Evolutionary conservation across 1,140 invertebrate species (phyloP).

Genomic region (Saccostrea echinata): DNA sequence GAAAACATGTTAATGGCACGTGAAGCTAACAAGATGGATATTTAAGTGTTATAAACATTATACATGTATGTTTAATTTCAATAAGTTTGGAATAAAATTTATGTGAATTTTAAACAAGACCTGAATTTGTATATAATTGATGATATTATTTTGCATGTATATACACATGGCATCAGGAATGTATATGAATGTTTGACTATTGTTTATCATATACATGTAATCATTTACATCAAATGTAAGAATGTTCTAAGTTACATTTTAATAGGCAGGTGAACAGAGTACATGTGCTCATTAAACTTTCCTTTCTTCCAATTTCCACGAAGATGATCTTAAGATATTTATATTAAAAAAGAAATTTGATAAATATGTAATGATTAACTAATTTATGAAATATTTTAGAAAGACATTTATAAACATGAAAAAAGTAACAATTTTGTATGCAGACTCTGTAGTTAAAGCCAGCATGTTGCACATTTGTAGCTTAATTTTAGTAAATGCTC

Average conservation of each 20-base stretch:
- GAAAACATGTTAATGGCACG: neutral
- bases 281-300: neutral
- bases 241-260: neutral
- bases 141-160: neutral
- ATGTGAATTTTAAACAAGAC: neutral
- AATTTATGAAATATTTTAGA: neutral
- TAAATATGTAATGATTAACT: neutral
- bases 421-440: neutral
- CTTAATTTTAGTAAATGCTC: conserved; percentile 5
- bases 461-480: neutral
- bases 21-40: neutral
- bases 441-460: neutral
- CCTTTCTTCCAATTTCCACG: neutral
- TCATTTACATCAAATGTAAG: neutral
- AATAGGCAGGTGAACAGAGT: neutral
- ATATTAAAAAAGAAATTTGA: neutral
- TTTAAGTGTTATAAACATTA: neutral
- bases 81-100: neutral
- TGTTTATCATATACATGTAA: neutral
- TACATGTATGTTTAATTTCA: neutral
- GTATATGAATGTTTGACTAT: neutral
- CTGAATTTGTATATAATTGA: neutral
- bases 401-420: neutral
- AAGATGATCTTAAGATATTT: neutral
- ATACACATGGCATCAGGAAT: neutral